A percentile compares a stretch with the other conserved stretches of the same genome.
Conservation (phyloP, 2,888 invertebrate genomes). For the Drosophila borealis region DNA sequence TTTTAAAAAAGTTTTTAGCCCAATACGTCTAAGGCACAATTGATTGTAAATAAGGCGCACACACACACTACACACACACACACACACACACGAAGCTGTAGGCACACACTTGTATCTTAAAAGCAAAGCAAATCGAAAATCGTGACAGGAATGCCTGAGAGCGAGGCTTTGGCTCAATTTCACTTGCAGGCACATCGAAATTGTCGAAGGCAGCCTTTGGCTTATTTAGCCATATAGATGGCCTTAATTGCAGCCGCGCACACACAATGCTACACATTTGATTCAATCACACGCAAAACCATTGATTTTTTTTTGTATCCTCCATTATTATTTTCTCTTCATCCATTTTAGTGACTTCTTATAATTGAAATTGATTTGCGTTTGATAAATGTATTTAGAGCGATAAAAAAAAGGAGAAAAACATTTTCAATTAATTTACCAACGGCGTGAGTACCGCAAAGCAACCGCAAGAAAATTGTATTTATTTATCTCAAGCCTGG, state of each 20-base stretch:
- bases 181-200: conserved; percentile 12
- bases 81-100: conserved; percentile 11
- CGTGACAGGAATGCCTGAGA: conserved; percentile 71
- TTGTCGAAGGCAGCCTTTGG: conserved; percentile 28
- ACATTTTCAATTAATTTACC: conserved; percentile 73
- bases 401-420: conserved; percentile 17
- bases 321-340: conserved; percentile 19
- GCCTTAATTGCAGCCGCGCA: conserved; percentile 65
- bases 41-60: conserved; percentile 67
- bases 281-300: conserved; percentile 69
- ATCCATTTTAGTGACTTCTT: conserved; percentile 33
- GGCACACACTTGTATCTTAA: conserved; percentile 40
- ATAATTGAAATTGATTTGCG: conserved; percentile 68
- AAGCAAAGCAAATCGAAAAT: conserved; percentile 76
- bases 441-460: conserved; percentile 55
- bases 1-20: conserved; percentile 68
- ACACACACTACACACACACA: conserved; percentile 11
- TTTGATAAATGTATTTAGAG: conserved; percentile 53
- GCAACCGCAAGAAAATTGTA: conserved; percentile 69
- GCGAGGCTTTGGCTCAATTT: conserved; percentile 17
- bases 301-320: conserved; percentile 56
- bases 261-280: conserved; percentile 56
- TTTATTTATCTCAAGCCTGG: conserved; percentile 59
- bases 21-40: conserved; percentile 62
- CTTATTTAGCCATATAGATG: conserved; percentile 54